Evolutionary conservation across 2,888 invertebrate genomes (phyloP), one percentile per base, ranked within the genome.

Genomic region (Phaedon cochleariae): DNA sequence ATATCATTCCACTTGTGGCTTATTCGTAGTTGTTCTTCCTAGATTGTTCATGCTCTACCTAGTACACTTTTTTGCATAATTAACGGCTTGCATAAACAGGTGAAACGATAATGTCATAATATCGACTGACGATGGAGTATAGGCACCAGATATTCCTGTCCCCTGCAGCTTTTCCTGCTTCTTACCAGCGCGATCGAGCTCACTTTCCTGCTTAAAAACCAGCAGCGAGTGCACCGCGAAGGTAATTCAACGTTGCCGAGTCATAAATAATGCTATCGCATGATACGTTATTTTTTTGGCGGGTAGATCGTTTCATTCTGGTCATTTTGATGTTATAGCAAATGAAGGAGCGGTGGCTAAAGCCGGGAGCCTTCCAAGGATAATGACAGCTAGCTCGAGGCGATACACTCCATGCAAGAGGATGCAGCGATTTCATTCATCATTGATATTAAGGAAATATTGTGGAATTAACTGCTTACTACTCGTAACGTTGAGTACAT

Each of bases 261-360:
- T 57, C 62, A 69, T 64, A 57, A 66, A 69, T 66, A 66, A 57
- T 66, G 41, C 46, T 53, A 41, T 41, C 53, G 54, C 52, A 57
- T 64, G 49, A 59, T 61, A 59, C 51, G 54, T 62, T 54, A 41
- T 65, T 67, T 62, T 64, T 66, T 62, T 60, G 46, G 59, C 55
- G 34, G 46, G 60, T 62, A 37, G 45, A 46, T 62, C 53, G 55
- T 67, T 62, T 62, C 57, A 69, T 64, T 69, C 57, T 67, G 64
- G 41, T 64, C 61, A 64, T 69, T 69, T 69, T 64, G 66, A 69
- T 65, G 69, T 62, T 67, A 60, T 62, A 58, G 64, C 59, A 67
- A 67, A 69, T 69, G 63, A 69, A 64, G 64, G 62, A 69, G 69
- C 67, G 69, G 59, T 67, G 60, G 64, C 69, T 63, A 65, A 60